Evolutionary conservation across 2,797 vertebrate species (phyloP), one percentile per base, ranked within the genome.

Genomic region (Xerus rutilus): DNA sequence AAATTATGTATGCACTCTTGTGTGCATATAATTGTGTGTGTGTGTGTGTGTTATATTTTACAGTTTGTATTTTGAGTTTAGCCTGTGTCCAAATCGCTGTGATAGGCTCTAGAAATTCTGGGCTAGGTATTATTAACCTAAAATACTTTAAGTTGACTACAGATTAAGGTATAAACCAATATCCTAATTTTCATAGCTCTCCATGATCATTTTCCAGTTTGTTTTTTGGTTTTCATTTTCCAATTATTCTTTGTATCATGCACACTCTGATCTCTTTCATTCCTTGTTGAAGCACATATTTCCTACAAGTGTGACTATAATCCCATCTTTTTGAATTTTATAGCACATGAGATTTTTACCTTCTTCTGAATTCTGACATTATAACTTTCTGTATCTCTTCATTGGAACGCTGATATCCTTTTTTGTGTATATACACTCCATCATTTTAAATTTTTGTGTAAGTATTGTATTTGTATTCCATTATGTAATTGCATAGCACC

Each of bases 361-460:
- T 88, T 77, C 13, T 17, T 73, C 21, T 93, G 62, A 82, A 83
- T 96, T 91, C 30, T 94, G 39, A 81, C 25, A 82, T 10, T 47
- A 43, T n/a, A 32, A 30, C 43, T 79, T 69, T 93, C 73, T 49
- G 1, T 45, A 14, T 84, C 32, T 94, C 74, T 49, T 83, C 17
- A 35, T 11, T 45, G 43, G 3, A 67, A 21, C 23, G 14, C 7
- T 15, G 32, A 35, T 70, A 54, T 4, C 9, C 32, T 76, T 62
- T 49, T 73, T 87, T 89, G 49, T 92, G 28, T 86, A 1, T 64
- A 43, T 89, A 65, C 25, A 32, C 18, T 62, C 6, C 39, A 20
- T 76, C 65, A 35, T 72, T 49, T 81, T 23, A n/a, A 85, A 57
- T 89, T 82, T 39, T 69, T 35, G 10, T 45, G 45, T 32, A 7